Percentiles rank a stretch among this genome's conserved stretches.
Evolutionary conservation across 1,140 invertebrate species (phyloP).

Genomic region (Philotrypesis tridentata): DNA sequence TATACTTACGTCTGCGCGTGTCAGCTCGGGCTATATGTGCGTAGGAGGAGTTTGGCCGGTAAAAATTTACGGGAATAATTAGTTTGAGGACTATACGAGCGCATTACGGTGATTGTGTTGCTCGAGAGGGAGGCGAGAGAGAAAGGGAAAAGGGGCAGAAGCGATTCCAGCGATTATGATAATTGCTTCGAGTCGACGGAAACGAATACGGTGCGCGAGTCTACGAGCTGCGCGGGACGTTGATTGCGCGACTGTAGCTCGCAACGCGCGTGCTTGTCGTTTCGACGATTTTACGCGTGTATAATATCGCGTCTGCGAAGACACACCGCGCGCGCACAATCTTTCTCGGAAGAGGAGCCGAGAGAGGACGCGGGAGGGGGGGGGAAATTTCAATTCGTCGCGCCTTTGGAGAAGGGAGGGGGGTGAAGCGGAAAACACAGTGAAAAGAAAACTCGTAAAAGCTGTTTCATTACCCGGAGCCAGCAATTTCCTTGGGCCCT

Average conservation of each 20-base stretch:
- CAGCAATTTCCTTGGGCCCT: constrained; percentile 18
- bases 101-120: not conserved
- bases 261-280: too few relatives aligned
- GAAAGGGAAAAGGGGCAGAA: not conserved
- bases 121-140: too few relatives aligned
- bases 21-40: not conserved
- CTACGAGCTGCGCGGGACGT: too few relatives aligned
- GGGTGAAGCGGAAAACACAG: not conserved
- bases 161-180: not conserved
- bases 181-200: not conserved
- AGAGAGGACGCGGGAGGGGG: too few relatives aligned
- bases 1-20: not conserved
- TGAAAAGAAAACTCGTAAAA: constrained; percentile 40
- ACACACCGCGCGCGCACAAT: too few relatives aligned
- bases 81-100: not conserved
- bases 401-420: too few relatives aligned
- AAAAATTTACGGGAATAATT: not conserved
- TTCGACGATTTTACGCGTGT: too few relatives aligned
- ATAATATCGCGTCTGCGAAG: too few relatives aligned
- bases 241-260: too few relatives aligned
- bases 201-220: too few relatives aligned
- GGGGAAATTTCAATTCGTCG: not conserved
- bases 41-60: not conserved
- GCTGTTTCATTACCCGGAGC: constrained; percentile 32
- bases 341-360: too few relatives aligned